Base-by-base conservation (phyloP, 1,140 invertebrate species). In the Aphaenogaster rudis region DNA sequence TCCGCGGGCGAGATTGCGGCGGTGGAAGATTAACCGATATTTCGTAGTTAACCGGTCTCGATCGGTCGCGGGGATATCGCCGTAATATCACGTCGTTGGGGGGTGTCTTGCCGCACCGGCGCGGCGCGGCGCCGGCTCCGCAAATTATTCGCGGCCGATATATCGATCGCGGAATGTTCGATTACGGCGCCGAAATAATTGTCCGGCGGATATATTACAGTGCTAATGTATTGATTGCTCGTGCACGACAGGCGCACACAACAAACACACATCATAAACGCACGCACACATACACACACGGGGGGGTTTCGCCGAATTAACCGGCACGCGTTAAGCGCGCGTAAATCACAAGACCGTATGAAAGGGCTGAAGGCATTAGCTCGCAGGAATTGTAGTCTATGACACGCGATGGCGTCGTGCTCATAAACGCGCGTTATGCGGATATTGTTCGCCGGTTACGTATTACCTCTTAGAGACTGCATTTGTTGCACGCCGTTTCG, bases 171-270 rank as follows among this genome's bases (percentile, higher is more conserved):
- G 42, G 69, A 74, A 84, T 50, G 67, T 42, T 72, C 80, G 69
- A 76, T 84, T 76, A 84, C 39, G 54, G 69, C 42, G 33, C 17
- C 42, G 42, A 76, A 50, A 84, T 84, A 84, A 84, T 84, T 84
- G 61, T 54, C 48, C 54, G 13, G 39, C 13, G 28, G 42, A 64
- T 36, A 48, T 42, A 42, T 74, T 59, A 61, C 42, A 13, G 36
- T 5, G 80, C 80, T 81, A 81, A 81, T 81, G 11, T 81, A 71
- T 81, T 39, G 78, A 81, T 81, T 71, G 28, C n/a, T n/a, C n/a
- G 48, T 11, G 8, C 9, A 11, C 42, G 0, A 17, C 52, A 1
- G 2, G 36, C 71, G 28, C 15, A 21, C 2, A 17, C 17, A 0
- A 6, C 13, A 3, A 3, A 36, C 17, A 36, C 17, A 13, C 15